phyloP scores from a whole-genome alignment of 2,888 invertebrate species.

The Psococerastis gibbosa region DNA sequence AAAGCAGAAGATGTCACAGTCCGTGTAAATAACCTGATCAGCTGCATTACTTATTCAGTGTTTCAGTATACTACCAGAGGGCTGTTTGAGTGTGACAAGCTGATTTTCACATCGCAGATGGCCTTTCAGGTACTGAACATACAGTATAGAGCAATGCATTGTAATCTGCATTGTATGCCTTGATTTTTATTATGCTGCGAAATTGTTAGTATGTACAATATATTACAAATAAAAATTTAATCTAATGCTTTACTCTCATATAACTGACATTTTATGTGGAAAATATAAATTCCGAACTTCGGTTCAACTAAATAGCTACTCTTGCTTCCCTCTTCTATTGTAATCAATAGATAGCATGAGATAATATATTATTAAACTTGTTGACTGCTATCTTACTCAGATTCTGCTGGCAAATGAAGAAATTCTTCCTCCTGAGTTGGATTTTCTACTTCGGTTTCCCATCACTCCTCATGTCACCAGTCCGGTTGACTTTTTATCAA shows the following conservation, averaged over 20 bases:
- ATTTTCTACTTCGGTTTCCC: slow-evolving; percentile 84
- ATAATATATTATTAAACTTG: slow-evolving; percentile 10
- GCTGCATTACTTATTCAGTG: slow-evolving; percentile 85
- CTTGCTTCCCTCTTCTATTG: too few species aligned
- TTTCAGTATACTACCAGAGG: slow-evolving; percentile 90
- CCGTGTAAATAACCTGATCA: slow-evolving; percentile 76
- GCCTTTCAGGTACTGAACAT: slow-evolving; percentile 55
- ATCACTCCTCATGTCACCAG: slow-evolving; percentile 80
- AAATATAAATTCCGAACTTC: too few species aligned
- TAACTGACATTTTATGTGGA: too few species aligned
- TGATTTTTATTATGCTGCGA: slow-evolving; percentile 6
- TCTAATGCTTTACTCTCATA: too few species aligned
- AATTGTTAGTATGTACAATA: too few species aligned
- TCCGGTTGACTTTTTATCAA: slow-evolving; percentile 86
- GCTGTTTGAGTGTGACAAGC: slow-evolving; percentile 88
- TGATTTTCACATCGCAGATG: slow-evolving; percentile 93
- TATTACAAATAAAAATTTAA: too few species aligned
- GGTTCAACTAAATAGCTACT: too few species aligned
- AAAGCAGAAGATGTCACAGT: slow-evolving; percentile 56
- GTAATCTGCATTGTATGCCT: not conserved
- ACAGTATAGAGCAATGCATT: not conserved
- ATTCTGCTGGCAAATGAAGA: slow-evolving; percentile 74
- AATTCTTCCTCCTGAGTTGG: slow-evolving; percentile 66
- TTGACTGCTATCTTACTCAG: too few species aligned
- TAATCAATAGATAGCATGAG: too few species aligned